A percentile compares a stretch with the other conserved stretches of the same genome.
Evolutionary conservation across 2,113 vertebrate species (phyloP).

Genomic region (Odontesthes bonariensis): DNA sequence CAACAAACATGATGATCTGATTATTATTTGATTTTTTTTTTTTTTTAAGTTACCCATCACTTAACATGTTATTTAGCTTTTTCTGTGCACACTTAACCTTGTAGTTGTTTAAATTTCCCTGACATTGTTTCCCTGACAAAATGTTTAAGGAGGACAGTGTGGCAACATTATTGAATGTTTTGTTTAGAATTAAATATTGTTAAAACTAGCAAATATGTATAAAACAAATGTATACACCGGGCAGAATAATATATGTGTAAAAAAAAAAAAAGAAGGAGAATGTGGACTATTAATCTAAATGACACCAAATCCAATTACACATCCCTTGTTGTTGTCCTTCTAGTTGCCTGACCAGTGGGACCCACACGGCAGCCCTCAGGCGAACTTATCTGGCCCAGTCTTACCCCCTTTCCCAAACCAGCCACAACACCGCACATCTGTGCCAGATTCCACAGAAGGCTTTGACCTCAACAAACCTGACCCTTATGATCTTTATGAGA

Average conservation of each 20-base stretch:
- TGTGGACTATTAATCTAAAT: neutral
- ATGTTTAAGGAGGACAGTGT: too few relatives aligned
- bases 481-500: conserved; percentile 98
- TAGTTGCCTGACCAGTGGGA: conserved; percentile 94
- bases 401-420: conserved; percentile 89
- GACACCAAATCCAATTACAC: neutral
- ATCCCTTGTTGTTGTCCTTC: conserved; percentile 38
- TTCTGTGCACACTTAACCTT: neutral
- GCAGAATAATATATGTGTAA: neutral
- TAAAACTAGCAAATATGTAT: too few relatives aligned
- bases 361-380: conserved; percentile 94
- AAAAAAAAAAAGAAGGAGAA: neutral
- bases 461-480: conserved; percentile 97
- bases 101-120: neutral
- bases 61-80: neutral
- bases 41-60: neutral
- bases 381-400: conserved; percentile 88
- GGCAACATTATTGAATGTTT: too few relatives aligned
- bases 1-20: neutral
- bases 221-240: neutral
- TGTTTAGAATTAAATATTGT: too few relatives aligned
- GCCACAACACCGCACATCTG: conserved; percentile 91
- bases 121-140: neutral
- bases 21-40: neutral
- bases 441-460: conserved; percentile 94